phyloP scores from a whole-genome alignment of 1,140 invertebrate genomes.

The Diuraphis noxia region DNA sequence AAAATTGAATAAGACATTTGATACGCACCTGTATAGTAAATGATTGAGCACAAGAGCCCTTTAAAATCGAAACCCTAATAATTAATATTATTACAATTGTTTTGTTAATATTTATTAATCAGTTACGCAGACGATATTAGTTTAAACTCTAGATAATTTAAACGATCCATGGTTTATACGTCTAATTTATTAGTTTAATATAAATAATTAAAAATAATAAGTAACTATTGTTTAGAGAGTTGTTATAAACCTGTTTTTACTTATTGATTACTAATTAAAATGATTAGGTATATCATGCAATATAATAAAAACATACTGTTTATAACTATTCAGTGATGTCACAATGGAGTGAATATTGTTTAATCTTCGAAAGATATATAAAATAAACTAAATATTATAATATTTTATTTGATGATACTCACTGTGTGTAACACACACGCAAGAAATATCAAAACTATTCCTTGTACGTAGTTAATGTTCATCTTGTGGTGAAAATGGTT shows the following conservation, averaged over 20 bases:
- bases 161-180: not conserved
- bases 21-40: no score
- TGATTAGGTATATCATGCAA: no score
- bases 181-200: not conserved
- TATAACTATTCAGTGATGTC: no score
- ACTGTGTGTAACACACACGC: not conserved
- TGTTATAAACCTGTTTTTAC: not conserved
- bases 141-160: not conserved
- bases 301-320: not conserved
- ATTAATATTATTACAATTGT: not conserved
- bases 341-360: not conserved
- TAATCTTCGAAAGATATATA: not conserved
- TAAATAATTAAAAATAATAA: not conserved
- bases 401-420: constrained; percentile 5
- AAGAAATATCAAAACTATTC: not conserved
- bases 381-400: not conserved
- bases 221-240: not conserved
- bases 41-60: not conserved
- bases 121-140: not conserved
- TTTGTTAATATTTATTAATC: not conserved
- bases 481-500: not conserved
- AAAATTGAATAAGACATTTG: not conserved
- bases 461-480: not conserved
- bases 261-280: no score
- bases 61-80: not conserved